Evolutionary conservation across 2,797 vertebrate genomes (phyloP).

Genomic region (Cephalopachus bancanus): DNA sequence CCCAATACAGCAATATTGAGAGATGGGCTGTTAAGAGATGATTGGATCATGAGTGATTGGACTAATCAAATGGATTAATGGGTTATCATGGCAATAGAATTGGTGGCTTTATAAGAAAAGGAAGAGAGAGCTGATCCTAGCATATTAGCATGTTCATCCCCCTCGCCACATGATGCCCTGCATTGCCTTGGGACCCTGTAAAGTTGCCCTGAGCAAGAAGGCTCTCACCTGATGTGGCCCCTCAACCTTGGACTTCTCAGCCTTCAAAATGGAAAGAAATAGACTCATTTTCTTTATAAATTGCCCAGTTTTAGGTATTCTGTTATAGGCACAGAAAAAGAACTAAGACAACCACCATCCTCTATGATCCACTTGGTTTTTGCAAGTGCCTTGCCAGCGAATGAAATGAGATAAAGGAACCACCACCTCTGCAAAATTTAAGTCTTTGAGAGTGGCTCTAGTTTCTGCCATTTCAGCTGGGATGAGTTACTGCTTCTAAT

Average conservation of each 20-base stretch:
- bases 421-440: neutral
- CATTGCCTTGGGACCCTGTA: neutral
- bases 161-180: neutral
- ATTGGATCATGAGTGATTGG: neutral
- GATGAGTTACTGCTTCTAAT: constrained; percentile 70
- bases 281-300: neutral
- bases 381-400: neutral
- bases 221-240: too few species aligned
- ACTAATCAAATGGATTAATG: too few species aligned
- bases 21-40: neutral
- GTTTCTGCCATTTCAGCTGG: constrained; percentile 34
- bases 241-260: neutral
- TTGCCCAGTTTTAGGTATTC: too few species aligned
- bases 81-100: too few species aligned
- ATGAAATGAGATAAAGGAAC: constrained; percentile 29
- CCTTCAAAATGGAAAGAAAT: neutral
- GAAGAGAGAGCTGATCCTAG: neutral
- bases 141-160: neutral
- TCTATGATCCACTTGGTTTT: neutral
- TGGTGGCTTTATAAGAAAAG: neutral
- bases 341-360: too few species aligned
- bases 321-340: neutral
- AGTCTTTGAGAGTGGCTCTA: neutral
- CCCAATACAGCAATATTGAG: neutral
- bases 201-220: neutral